These are phyloP conservation scores for Oscheius sp. DNA, from an alignment of 2,888 invertebrate genomes.

Conservation along the genomic window DNA sequence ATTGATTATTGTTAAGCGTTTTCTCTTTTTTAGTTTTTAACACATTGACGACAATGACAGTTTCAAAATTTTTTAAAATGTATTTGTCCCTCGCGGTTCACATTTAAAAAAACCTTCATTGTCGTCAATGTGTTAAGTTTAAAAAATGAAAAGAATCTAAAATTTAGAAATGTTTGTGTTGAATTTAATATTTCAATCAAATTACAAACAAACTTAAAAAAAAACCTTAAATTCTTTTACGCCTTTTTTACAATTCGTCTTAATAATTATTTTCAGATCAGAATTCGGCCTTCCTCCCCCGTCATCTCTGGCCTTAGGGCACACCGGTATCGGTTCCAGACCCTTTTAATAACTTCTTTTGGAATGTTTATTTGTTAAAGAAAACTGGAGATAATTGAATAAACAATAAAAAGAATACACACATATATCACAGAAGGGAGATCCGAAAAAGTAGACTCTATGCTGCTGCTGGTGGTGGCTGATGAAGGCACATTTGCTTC, in stretches of 20 bases:
- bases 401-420: not conserved
- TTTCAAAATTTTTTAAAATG: not conserved
- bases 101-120: too few species aligned
- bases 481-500: constrained; percentile 11
- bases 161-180: too few species aligned
- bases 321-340: not conserved
- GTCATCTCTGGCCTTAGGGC: constrained; percentile 30
- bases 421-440: constrained; percentile 15
- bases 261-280: constrained; percentile 31
- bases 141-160: not conserved
- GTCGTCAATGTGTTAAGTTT: not conserved
- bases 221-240: too few species aligned
- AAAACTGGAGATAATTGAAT: not conserved
- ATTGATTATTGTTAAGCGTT: too few species aligned
- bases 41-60: not conserved
- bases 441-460: constrained; percentile 5
- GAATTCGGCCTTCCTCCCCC: constrained; percentile 35
- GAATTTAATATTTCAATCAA: too few species aligned
- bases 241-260: too few species aligned
- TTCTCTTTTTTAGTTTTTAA: not conserved
- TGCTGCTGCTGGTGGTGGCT: too few species aligned
- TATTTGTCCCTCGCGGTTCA: too few species aligned
- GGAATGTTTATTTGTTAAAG: not conserved
- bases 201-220: too few species aligned
- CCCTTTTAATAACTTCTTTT: too few species aligned